Evolutionary conservation across 2,888 invertebrate genomes (phyloP).

Genomic region (Calameuta pallipes): DNA sequence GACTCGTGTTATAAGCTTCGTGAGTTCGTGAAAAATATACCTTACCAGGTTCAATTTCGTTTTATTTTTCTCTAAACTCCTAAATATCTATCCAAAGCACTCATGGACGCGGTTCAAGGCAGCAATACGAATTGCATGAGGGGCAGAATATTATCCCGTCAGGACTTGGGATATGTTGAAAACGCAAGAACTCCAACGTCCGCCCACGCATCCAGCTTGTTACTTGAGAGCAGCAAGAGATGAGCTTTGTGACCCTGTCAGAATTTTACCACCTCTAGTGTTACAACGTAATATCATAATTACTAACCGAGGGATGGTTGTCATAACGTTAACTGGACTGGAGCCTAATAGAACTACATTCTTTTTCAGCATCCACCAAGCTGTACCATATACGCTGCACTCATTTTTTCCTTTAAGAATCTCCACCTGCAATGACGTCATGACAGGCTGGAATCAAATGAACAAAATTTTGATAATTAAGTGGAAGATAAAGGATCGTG

Average conservation of each 20-base stretch:
- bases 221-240: constrained; percentile 31
- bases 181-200: constrained; percentile 24
- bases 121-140: constrained; percentile 26
- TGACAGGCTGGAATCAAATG: constrained; percentile 3
- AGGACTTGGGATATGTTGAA: constrained; percentile 18
- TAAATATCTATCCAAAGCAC: not conserved
- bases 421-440: not conserved
- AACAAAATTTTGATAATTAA: constrained; percentile 4
- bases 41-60: not conserved
- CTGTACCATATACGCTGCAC: not conserved
- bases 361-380: constrained; percentile 9
- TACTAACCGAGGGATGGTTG: constrained; percentile 48
- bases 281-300: constrained; percentile 60
- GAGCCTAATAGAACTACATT: constrained; percentile 33
- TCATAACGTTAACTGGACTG: constrained; percentile 49
- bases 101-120: not conserved
- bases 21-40: not conserved
- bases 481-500: not conserved
- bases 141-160: constrained; percentile 59
- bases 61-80: not conserved
- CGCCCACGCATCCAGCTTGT: constrained; percentile 47
- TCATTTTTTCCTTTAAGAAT: not conserved
- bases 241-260: constrained; percentile 49
- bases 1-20: not conserved
- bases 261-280: constrained; percentile 54